Percentiles rank a stretch among this genome's conserved stretches.
Evolutionary conservation across 2,797 vertebrate genomes (phyloP).

Genomic region (Channallabes apus): DNA sequence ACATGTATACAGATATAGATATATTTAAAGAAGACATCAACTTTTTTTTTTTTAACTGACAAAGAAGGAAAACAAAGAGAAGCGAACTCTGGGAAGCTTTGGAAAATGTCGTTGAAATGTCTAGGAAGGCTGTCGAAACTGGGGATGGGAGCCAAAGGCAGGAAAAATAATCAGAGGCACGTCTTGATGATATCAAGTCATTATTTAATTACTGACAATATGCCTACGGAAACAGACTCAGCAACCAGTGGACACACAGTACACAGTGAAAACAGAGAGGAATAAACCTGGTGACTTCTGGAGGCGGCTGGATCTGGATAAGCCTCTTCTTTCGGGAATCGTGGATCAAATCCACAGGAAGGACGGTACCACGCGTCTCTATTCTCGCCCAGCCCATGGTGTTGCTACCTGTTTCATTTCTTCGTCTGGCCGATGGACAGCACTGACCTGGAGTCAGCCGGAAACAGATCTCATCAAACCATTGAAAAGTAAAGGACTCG

Average conservation of each 20-base stretch:
- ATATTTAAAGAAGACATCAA: constrained; percentile 90
- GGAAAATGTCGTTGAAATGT: constrained; percentile 84
- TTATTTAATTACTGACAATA: constrained; percentile 77
- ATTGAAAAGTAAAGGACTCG: constrained; percentile 60
- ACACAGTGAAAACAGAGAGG: constrained; percentile 67
- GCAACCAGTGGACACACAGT: constrained; percentile 75
- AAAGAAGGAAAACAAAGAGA: constrained; percentile 75
- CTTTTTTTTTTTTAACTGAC: constrained; percentile 72
- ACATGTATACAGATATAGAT: constrained; percentile 86
- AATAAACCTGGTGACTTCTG: constrained; percentile 71
- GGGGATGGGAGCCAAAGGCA: constrained; percentile 74
- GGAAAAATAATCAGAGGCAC: constrained; percentile 65
- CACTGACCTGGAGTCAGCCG: constrained; percentile 63
- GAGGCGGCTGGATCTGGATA: constrained; percentile 78
- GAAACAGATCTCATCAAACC: constrained; percentile 30
- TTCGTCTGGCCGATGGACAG: constrained; percentile 72
- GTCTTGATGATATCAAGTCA: constrained; percentile 77
- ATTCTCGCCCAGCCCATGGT: constrained; percentile 72
- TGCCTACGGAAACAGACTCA: constrained; percentile 76
- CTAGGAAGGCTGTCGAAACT: constrained; percentile 79
- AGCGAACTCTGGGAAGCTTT: constrained; percentile 82
- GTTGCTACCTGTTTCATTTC: constrained; percentile 76
- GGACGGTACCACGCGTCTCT: constrained; percentile 75
- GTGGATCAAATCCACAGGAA: constrained; percentile 74
- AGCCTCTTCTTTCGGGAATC: constrained; percentile 61